Conservation (phyloP, 2,888 invertebrate species). For the Leucophenga maculata region DNA sequence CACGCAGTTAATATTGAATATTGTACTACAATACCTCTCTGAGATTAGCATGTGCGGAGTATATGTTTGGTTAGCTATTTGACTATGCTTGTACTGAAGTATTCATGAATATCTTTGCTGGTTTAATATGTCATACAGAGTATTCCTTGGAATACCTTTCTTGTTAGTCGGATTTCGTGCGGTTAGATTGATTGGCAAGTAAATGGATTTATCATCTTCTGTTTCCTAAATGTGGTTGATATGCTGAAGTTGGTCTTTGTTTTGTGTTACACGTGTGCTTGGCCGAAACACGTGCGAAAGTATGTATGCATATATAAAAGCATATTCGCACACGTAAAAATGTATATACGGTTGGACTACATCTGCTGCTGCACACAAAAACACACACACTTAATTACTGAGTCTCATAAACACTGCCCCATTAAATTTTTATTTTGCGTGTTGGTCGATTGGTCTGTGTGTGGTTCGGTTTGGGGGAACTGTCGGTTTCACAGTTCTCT, state of each 20-base stretch:
- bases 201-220: conserved; percentile 57
- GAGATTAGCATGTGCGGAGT: background rate
- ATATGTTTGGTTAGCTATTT: background rate
- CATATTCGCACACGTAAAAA: background rate
- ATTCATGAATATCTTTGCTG: conserved; percentile 23
- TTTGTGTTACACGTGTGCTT: no score
- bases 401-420: conserved; percentile 14
- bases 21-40: conserved; percentile 2
- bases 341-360: background rate
- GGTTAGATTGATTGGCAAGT: conserved; percentile 53
- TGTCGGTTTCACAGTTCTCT: background rate
- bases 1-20: conserved; percentile 47
- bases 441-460: background rate
- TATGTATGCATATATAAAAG: background rate
- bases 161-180: background rate
- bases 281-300: background rate
- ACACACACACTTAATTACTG: conserved; percentile 9
- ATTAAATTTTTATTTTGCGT: background rate
- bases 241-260: no score
- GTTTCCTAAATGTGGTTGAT: background rate
- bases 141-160: no score
- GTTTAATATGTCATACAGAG: background rate
- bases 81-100: background rate
- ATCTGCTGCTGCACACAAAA: background rate
- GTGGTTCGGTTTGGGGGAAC: background rate